Evolutionary conservation across 2,113 vertebrate genomes (phyloP), one percentile per base, ranked within the genome.

Genomic region (Cromileptes altivelis): DNA sequence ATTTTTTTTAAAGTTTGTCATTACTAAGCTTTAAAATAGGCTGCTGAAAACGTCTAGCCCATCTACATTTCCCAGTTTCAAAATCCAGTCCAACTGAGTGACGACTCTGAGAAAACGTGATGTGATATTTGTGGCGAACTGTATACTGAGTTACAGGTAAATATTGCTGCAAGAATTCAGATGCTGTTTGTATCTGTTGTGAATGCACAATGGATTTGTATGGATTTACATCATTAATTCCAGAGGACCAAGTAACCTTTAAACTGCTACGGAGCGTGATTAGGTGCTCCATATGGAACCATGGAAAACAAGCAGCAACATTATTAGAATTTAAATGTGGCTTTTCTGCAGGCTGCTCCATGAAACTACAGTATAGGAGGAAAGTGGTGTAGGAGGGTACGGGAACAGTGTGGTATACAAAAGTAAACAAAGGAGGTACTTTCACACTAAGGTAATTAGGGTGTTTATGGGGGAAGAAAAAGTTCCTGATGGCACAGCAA

Each of bases 361-460:
- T 67, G n/a, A 61, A 74, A 56, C 45, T 45, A 45, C 25, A 73
- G 56, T 71, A 81, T 58, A 50, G 84, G 65, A 69, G 27, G 6
- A 71, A 77, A 77, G 65, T 60, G 67, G 64, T 63, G 76, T 61
- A 42, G 78, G 53, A 75, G 77, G 78, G 77, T 67, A 74, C 42
- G 27, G 75, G 61, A 86, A 78, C 81, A 61, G 80, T 45, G 83
- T 47, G 12, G 75, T 55, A 63, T 52, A 84, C 78, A 78, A 87
- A 88, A 88, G 90, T 81, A 91, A 93, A 91, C 88, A 92, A 91
- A 88, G 62, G 60, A 75, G 85, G 63, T 73, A 81, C 78, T 94
- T 93, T 94, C 78, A 90, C 90, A 91, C 84, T 76, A 68, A 91
- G 68, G 86, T 90, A 94, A 94, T 93, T 91, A 93, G 88, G 52